phyloP scores from a whole-genome alignment of 2,113 vertebrate species.

The Clarias macrocephalus region DNA sequence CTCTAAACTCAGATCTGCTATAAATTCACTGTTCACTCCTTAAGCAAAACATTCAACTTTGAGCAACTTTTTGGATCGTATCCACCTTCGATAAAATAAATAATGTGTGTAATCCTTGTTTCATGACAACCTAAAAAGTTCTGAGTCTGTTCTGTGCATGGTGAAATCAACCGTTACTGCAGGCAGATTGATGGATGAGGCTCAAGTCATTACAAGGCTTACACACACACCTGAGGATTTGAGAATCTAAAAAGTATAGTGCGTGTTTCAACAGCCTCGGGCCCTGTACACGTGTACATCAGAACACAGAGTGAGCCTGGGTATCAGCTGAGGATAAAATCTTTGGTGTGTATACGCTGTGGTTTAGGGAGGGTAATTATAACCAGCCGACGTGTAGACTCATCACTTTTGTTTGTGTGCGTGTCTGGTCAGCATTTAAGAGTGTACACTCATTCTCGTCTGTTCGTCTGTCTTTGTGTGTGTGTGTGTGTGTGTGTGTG shows the following conservation, averaged over 20 bases:
- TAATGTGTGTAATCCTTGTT: not conserved
- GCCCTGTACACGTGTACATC: not conserved
- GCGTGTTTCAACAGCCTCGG: conserved; percentile 5
- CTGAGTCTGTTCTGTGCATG: not conserved
- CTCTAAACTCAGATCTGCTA: not conserved
- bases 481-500: not conserved
- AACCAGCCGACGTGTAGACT: not conserved
- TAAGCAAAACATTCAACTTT: not conserved
- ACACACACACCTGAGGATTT: not conserved
- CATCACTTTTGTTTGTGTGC: conserved; percentile 22
- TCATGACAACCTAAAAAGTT: not conserved
- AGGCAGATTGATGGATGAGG: not conserved
- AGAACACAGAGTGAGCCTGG: not conserved
- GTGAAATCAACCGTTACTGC: not conserved
- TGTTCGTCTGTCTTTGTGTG: not conserved
- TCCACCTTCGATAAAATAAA: not conserved
- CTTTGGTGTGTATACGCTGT: not conserved
- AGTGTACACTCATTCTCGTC: not conserved
- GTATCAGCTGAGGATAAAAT: conserved; percentile 6
- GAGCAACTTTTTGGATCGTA: not conserved
- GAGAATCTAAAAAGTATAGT: not conserved
- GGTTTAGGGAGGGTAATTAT: not conserved
- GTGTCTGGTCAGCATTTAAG: conserved; percentile 7
- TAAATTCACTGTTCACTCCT: not conserved
- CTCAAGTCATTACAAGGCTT: conserved; percentile 12